Percentiles rank a stretch among this genome's conserved stretches.
phyloP scores from a whole-genome alignment of 2,888 invertebrate species.

The Napeogenes sylphis region DNA sequence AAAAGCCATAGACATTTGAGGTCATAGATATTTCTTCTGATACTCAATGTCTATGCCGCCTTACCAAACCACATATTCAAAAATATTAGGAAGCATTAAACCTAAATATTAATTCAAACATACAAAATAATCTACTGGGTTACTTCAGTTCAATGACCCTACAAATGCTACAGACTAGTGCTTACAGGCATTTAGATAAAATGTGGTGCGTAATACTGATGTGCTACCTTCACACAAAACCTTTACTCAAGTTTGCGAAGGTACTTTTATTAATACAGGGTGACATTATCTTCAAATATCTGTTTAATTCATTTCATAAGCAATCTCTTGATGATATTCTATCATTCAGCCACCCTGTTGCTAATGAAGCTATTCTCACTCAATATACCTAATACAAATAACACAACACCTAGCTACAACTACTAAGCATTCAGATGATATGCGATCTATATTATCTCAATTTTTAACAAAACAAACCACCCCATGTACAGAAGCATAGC shows the following conservation, averaged over 20 bases:
- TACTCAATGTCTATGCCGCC: constrained; percentile 38
- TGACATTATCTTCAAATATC: too few species aligned
- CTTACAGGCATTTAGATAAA: constrained; percentile 32
- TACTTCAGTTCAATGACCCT: constrained; percentile 5
- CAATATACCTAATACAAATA: too few species aligned
- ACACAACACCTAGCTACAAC: too few species aligned
- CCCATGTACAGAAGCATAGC: too few species aligned
- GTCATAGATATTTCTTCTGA: background rate
- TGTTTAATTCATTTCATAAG: too few species aligned
- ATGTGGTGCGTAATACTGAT: constrained; percentile 62
- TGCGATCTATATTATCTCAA: too few species aligned
- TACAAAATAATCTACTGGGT: constrained; percentile 20
- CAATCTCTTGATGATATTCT: too few species aligned
- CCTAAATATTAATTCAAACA: constrained; percentile 20
- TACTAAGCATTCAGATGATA: too few species aligned
- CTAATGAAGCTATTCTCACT: too few species aligned
- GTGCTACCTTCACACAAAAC: constrained; percentile 42
- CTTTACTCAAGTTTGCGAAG: constrained; percentile 8
- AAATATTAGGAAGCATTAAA: constrained; percentile 22
- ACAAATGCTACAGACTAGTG: constrained; percentile 45
- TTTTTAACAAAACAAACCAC: too few species aligned
- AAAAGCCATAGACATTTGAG: constrained; percentile 42
- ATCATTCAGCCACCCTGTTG: too few species aligned
- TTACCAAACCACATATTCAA: constrained; percentile 40
- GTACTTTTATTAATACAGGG: constrained; percentile 20